Evolutionary conservation across 2,113 vertebrate genomes (phyloP).

Genomic region (Chloropsis hardwickii): DNA sequence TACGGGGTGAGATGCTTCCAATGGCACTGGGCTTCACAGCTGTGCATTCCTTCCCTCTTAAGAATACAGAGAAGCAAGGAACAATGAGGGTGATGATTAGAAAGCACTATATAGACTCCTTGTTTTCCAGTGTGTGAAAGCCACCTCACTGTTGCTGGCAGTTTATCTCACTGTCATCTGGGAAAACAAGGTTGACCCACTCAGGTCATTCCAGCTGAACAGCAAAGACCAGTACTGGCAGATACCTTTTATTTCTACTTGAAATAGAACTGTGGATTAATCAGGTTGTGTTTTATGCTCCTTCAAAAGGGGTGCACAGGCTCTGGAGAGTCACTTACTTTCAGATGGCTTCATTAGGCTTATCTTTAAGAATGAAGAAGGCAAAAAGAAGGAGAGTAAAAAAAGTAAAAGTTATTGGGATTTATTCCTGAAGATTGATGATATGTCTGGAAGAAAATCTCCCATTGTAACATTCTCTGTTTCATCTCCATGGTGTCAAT

Average conservation of each 20-base stretch:
- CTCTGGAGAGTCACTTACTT: not conserved
- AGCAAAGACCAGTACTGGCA: not conserved
- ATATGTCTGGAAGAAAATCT: not conserved
- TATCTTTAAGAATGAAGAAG: not conserved
- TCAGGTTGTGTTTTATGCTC: not conserved
- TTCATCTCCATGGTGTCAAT: not conserved
- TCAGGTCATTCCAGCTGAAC: not conserved
- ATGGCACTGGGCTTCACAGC: not conserved
- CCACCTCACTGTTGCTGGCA: not conserved
- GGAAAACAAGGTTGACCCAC: not conserved
- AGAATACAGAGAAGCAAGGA: not conserved
- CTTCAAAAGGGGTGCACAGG: not conserved
- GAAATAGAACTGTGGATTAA: not conserved
- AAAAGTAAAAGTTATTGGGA: not conserved
- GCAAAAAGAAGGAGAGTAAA: not conserved
- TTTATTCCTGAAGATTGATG: not conserved
- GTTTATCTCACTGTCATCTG: not conserved
- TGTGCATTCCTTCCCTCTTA: not conserved
- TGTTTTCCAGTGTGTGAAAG: not conserved
- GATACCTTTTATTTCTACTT: not conserved
- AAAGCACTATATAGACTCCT: not conserved
- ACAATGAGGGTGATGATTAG: not conserved
- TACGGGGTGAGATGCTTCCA: slow-evolving; percentile 75
- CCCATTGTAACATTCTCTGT: not conserved
- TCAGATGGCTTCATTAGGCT: not conserved